phyloP scores from a whole-genome alignment of 2,113 vertebrate species.

The Lepisosteus osseus region DNA sequence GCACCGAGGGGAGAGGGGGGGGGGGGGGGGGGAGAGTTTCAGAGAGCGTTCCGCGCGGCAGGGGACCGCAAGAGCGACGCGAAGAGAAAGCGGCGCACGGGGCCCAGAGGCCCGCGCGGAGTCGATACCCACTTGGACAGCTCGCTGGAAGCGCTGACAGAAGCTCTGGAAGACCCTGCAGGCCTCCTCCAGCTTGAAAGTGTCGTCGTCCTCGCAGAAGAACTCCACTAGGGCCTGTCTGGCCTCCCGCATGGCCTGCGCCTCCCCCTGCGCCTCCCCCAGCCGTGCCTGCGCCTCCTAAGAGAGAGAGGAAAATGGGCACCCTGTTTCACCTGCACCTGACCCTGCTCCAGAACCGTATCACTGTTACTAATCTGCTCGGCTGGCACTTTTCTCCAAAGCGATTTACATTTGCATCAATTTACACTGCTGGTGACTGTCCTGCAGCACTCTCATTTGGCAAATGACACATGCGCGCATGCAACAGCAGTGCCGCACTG shows the following conservation, averaged over 20 bases:
- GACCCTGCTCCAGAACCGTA: too few species aligned
- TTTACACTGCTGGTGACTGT: too few species aligned
- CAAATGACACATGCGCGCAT: too few species aligned
- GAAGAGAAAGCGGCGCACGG: neutral
- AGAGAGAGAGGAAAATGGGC: neutral
- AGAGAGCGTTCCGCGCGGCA: too few species aligned
- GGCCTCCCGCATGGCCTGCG: conserved; percentile 61
- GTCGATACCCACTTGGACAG: conserved; percentile 54
- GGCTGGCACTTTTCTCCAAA: too few species aligned
- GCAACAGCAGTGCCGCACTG: too few species aligned
- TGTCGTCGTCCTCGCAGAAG: conserved; percentile 69
- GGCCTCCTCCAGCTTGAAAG: conserved; percentile 69
- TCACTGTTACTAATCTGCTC: too few species aligned
- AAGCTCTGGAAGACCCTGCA: conserved; percentile 65
- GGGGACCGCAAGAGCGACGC: too few species aligned
- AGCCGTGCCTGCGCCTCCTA: conserved; percentile 62
- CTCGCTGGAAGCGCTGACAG: conserved; percentile 66
- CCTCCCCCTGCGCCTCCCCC: conserved; percentile 57
- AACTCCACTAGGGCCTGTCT: conserved; percentile 69
- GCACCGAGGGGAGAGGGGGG: neutral
- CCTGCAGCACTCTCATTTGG: too few species aligned
- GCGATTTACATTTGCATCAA: too few species aligned
- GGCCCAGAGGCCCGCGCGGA: neutral
- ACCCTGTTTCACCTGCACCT: too few species aligned
- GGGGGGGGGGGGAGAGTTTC: too few species aligned